A percentile compares a stretch with the other conserved stretches of the same genome.
phyloP scores from a whole-genome alignment of 2,797 vertebrate genomes.

The Catostomus latipinnis region DNA sequence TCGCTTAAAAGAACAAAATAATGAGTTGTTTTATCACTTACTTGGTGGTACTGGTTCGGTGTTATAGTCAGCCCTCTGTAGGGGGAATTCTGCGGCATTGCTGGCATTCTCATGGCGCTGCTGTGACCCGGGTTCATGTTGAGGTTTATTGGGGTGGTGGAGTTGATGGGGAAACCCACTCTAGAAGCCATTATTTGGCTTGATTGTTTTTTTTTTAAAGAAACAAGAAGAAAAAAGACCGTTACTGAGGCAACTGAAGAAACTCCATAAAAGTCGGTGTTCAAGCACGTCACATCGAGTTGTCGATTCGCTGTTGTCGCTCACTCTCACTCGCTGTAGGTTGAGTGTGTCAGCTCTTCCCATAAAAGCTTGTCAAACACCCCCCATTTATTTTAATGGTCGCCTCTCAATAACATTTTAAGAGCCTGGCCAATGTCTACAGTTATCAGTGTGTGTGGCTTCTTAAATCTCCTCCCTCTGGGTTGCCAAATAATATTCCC shows the following conservation, averaged over 20 bases:
- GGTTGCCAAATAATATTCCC: conserved; percentile 45
- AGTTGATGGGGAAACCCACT: conserved; percentile 72
- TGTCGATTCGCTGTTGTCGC: neutral
- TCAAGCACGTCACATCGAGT: neutral
- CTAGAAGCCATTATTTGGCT: conserved; percentile 75
- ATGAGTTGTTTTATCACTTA: conserved; percentile 51
- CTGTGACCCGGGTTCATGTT: conserved; percentile 68
- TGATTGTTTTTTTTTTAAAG: neutral
- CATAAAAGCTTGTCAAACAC: conserved; percentile 24
- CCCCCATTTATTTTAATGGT: conserved; percentile 4
- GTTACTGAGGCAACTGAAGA: neutral
- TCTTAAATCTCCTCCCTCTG: conserved; percentile 45
- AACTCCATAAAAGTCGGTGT: neutral
- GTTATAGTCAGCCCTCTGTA: conserved; percentile 73
- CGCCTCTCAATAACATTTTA: conserved; percentile 44
- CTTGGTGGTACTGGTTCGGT: conserved; percentile 75
- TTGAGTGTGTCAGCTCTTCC: conserved; percentile 56
- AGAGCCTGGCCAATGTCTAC: conserved; percentile 53
- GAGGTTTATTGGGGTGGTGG: conserved; percentile 69
- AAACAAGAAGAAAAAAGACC: neutral
- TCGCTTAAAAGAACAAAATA: conserved; percentile 13
- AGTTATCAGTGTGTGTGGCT: conserved; percentile 54
- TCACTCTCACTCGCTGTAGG: conserved; percentile 38
- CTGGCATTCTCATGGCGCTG: conserved; percentile 74
- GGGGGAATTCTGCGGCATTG: conserved; percentile 70